Evolutionary conservation across 1,140 invertebrate genomes (phyloP), one percentile per base, ranked within the genome.

Genomic region (Zaprionus tsacasi): DNA sequence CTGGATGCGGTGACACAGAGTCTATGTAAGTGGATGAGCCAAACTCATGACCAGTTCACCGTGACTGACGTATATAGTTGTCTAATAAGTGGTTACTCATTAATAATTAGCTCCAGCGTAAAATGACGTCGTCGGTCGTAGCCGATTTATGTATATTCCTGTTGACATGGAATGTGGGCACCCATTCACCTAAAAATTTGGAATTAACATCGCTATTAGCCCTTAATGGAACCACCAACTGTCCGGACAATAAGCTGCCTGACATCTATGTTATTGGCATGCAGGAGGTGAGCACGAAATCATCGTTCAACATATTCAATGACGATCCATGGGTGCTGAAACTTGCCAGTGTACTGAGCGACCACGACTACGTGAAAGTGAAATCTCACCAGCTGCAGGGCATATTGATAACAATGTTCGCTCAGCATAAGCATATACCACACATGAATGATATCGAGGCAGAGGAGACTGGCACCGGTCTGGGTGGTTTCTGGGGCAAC

Each of bases 241-340:
- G 94, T 78, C 91, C 89, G 6, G 93, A 93, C 55, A 94, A 95
- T 90, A 79, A 93, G 54, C 79, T 96, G 66, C 96, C 97, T 48
- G 97, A 98, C 93, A 95, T 98, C 61, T 98, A 96, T 93, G 94
- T 97, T 27, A 94, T 98, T 91, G 96, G 96, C 94, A 94, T 98
- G 65, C 97, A 98, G 93, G 97, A 98, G 94, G 96, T 98, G 1
- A 97, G 96, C 93, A 95, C 96, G 2, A 85, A 81, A 5, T 95
- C 97, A 85, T 83, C 98, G 15, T 93, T 96, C 82, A 96, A 97
- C 79, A 94, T 96, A n/a, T 91, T 98, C 33, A 96, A 97, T 91
- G 95, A 96, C 69, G 97, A 98, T 93, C 95, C 96, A 10, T 98
- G 97, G 97, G 92, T 95, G 40, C 93, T 98, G 6, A 95, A 95